Conservation (phyloP, 1,140 invertebrate species). For the Drosophila serrata region DNA sequence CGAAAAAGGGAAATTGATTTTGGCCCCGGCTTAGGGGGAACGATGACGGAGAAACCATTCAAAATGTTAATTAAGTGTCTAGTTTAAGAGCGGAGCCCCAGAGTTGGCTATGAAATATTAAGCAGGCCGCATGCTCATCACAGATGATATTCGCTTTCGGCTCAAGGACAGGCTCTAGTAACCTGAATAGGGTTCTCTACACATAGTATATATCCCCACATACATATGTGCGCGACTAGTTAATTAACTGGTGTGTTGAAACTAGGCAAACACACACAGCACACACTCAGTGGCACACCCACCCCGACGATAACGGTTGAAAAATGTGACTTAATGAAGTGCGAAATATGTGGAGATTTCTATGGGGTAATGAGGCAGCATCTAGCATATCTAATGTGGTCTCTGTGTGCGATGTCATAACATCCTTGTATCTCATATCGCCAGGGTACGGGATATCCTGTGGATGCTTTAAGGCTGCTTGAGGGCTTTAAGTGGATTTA, state of each 20-base stretch:
- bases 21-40: constrained; percentile 4
- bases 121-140: constrained; percentile 54
- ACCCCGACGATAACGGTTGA: constrained; percentile 44
- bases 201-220: constrained; percentile 5
- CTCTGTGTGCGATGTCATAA: constrained; percentile 27
- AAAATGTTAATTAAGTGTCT: constrained; percentile 79
- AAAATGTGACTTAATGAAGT: constrained; percentile 80
- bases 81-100: constrained; percentile 54
- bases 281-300: background rate
- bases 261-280: constrained; percentile 62
- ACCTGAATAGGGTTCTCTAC: constrained; percentile 53
- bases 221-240: constrained; percentile 50
- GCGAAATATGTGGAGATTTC: constrained; percentile 72
- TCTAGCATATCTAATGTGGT: constrained; percentile 46
- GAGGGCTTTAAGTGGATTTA: background rate
- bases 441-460: background rate
- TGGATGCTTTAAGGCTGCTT: constrained; percentile 18
- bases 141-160: constrained; percentile 41
- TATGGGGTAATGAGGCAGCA: constrained; percentile 71
- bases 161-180: constrained; percentile 73
- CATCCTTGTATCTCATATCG: constrained; percentile 16
- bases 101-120: constrained; percentile 55
- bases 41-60: constrained; percentile 25
- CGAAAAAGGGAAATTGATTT: constrained; percentile 76
- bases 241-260: constrained; percentile 73